Conservation (phyloP, 1,140 invertebrate species). For the Anastrepha ludens region DNA sequence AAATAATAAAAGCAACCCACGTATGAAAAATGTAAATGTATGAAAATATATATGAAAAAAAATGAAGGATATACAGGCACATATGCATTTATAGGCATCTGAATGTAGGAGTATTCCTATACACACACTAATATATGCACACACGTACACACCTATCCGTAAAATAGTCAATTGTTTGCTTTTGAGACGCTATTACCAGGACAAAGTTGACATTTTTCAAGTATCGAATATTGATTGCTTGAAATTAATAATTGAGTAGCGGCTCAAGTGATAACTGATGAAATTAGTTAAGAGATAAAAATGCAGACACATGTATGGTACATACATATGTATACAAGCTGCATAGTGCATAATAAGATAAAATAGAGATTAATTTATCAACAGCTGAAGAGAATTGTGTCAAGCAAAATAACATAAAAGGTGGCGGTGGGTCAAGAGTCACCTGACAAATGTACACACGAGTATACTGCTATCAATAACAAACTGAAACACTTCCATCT, state of each 20-base stretch:
- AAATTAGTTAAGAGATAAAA: background rate
- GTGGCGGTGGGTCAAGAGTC: background rate
- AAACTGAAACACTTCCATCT: background rate
- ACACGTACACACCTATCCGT: too few relatives aligned
- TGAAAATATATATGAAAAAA: too few relatives aligned
- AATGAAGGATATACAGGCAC: too few relatives aligned
- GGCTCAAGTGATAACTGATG: background rate
- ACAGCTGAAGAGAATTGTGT: background rate
- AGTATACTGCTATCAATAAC: background rate
- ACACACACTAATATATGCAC: too few relatives aligned
- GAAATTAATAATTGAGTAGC: background rate
- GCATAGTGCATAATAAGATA: background rate
- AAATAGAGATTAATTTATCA: conserved; percentile 6
- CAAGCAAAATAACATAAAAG: background rate
- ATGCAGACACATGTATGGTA: background rate
- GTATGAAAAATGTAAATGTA: too few relatives aligned
- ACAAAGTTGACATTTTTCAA: conserved; percentile 3
- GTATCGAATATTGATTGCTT: background rate
- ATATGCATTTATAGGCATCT: too few relatives aligned
- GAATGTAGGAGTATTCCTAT: too few relatives aligned
- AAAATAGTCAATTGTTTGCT: background rate
- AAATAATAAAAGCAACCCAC: too few relatives aligned
- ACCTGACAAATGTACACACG: background rate
- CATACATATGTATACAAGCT: too few relatives aligned
- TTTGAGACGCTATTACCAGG: background rate